phyloP scores from a whole-genome alignment of 1,140 invertebrate species.

The Trichoplusia ni region DNA sequence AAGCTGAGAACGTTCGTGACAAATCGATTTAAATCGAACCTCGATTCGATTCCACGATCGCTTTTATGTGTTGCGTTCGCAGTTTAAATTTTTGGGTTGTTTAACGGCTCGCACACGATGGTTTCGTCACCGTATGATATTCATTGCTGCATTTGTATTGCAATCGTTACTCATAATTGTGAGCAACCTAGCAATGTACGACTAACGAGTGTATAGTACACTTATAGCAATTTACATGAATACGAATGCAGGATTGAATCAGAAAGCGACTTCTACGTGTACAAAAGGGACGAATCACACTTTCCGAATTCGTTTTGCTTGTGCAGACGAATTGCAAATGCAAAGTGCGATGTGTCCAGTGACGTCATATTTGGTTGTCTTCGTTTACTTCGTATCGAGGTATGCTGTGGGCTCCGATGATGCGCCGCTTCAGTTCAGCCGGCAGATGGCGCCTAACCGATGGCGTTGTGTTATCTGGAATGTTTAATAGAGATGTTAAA shows the following conservation, averaged over 20 bases:
- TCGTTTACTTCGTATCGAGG: slow-evolving; percentile 41
- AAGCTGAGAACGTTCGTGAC: slow-evolving; percentile 43
- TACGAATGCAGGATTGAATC: not conserved
- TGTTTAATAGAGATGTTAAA: not conserved
- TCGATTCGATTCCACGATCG: slow-evolving; percentile 52
- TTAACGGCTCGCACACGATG: slow-evolving; percentile 8
- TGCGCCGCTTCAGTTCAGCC: slow-evolving; percentile 32
- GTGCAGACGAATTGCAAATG: no score
- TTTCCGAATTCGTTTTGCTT: no score
- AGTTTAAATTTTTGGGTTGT: slow-evolving; percentile 21
- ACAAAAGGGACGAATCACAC: not conserved
- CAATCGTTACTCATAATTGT: not conserved
- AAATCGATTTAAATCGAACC: slow-evolving; percentile 48
- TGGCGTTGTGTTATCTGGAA: slow-evolving; percentile 76
- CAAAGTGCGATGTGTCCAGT: no score
- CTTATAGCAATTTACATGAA: not conserved
- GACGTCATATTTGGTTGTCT: slow-evolving; percentile 47
- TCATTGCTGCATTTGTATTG: not conserved
- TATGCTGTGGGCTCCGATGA: slow-evolving; percentile 39
- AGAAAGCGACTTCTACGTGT: not conserved
- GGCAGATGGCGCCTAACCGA: slow-evolving; percentile 51
- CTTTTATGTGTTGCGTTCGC: slow-evolving; percentile 39
- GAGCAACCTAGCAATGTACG: no score
- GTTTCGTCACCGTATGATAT: not conserved
- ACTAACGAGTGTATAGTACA: no score